Conservation (phyloP, 2,888 invertebrate genomes). For the Agrochola lychnidis region DNA sequence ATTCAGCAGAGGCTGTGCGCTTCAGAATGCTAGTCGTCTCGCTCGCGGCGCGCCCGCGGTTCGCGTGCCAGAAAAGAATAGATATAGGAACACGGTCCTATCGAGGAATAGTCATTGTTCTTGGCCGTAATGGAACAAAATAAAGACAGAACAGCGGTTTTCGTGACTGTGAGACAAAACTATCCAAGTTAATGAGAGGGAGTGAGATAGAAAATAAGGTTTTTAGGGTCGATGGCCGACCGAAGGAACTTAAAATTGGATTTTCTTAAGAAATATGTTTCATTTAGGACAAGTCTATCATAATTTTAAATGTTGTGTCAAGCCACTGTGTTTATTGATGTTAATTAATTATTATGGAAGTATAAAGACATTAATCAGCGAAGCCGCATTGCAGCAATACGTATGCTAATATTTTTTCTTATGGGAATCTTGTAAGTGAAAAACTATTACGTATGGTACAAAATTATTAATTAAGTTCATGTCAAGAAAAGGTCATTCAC, state of each 20-base stretch:
- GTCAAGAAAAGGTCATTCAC: background rate
- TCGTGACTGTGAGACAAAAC: conserved; percentile 88
- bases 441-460: background rate
- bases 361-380: conserved; percentile 28
- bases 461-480: conserved; percentile 1
- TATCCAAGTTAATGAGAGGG: conserved; percentile 75
- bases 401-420: conserved; percentile 6
- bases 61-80: conserved; percentile 78
- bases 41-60: conserved; percentile 67
- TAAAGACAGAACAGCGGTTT: conserved; percentile 90
- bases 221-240: conserved; percentile 90
- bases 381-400: conserved; percentile 9
- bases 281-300: conserved; percentile 83
- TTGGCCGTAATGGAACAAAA: conserved; percentile 90
- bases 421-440: conserved; percentile 17
- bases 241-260: conserved; percentile 88
- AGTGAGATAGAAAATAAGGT: conserved; percentile 83
- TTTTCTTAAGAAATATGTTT: conserved; percentile 85
- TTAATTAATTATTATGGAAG: conserved; percentile 54
- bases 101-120: conserved; percentile 89
- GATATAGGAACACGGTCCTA: conserved; percentile 83
- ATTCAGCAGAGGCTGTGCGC: conserved; percentile 76
- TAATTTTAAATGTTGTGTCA: conserved; percentile 70
- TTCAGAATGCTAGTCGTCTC: conserved; percentile 78
- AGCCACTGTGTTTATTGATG: conserved; percentile 62